These are phyloP conservation scores for Glossophaga mutica DNA, from an alignment of 2,797 vertebrate species.

Conservation along the genomic window DNA sequence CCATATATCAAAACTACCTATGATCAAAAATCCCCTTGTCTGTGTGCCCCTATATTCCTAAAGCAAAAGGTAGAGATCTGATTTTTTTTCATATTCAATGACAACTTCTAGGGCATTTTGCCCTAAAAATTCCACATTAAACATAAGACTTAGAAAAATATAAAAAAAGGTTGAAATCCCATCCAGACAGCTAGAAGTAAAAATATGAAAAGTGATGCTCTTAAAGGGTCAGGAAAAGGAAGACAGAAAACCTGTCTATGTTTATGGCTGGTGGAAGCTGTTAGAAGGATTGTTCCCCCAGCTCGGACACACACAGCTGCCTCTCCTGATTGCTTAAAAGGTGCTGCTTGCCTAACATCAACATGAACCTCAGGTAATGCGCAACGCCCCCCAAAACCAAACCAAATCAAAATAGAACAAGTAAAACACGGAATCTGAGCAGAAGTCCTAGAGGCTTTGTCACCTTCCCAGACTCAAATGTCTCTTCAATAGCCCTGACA, in stretches of 20 bases:
- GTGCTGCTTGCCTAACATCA: fast-evolving
- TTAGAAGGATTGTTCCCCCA: conserved; percentile 52
- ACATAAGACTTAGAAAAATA: conserved; percentile 77
- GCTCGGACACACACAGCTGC: not conserved
- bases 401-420: not conserved
- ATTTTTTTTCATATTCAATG: conserved; percentile 72
- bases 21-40: conserved; percentile 70
- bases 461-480: not conserved
- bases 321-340: not conserved
- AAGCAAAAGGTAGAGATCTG: conserved; percentile 64
- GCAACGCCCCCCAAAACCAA: conserved; percentile 47
- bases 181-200: conserved; percentile 78
- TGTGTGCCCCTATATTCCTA: conserved; percentile 70
- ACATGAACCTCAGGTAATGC: not conserved
- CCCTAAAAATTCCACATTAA: conserved; percentile 80
- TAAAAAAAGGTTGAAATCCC: conserved; percentile 77
- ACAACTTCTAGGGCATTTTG: conserved; percentile 79
- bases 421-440: not conserved
- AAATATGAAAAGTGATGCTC: conserved; percentile 76
- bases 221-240: conserved; percentile 69
- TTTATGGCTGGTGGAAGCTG: conserved; percentile 71
- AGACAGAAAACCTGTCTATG: conserved; percentile 60
- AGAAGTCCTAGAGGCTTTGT: not conserved
- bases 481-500: fast-evolving
- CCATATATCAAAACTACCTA: conserved; percentile 75